A percentile compares a stretch with the other conserved stretches of the same genome.
These are phyloP conservation scores for Lepidocyrtinus sp. DNA, from an alignment of 2,888 invertebrate species.

Conservation along the genomic window DNA sequence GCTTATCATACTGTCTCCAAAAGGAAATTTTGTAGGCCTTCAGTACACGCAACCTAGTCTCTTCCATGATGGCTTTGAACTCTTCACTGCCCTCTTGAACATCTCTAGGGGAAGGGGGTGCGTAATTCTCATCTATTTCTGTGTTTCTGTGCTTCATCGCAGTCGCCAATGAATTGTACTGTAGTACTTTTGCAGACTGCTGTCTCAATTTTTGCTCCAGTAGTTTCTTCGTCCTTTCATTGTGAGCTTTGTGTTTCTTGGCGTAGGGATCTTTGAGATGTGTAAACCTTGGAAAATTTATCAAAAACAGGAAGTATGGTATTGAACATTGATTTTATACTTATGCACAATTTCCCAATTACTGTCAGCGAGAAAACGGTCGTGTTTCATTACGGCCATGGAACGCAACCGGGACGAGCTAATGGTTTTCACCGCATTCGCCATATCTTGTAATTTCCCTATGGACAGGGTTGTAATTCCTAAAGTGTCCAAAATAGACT, in stretches of 20 bases:
- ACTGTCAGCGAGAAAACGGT: constrained; percentile 79
- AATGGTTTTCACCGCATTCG: constrained; percentile 75
- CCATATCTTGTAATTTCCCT: constrained; percentile 77
- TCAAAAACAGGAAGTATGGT: neutral
- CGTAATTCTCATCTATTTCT: constrained; percentile 65
- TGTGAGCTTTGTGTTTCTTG: constrained; percentile 70
- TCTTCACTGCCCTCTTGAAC: constrained; percentile 71
- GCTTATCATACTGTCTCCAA: constrained; percentile 79
- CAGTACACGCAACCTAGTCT: constrained; percentile 77
- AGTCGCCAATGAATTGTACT: constrained; percentile 34
- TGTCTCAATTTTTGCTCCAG: constrained; percentile 38
- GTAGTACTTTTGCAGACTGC: constrained; percentile 34
- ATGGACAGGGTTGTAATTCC: constrained; percentile 75
- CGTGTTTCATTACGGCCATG: constrained; percentile 77
- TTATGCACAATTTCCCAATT: constrained; percentile 77
- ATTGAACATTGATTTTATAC: constrained; percentile 8
- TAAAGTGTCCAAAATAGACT: constrained; percentile 75
- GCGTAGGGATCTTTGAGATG: constrained; percentile 78
- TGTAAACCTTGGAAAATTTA: constrained; percentile 72
- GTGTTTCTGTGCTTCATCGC: constrained; percentile 21
- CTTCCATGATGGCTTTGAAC: constrained; percentile 76
- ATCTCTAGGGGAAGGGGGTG: constrained; percentile 75
- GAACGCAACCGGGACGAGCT: constrained; percentile 75
- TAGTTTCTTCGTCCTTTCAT: constrained; percentile 48
- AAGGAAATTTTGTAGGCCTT: constrained; percentile 78